Conservation (phyloP, 2,888 invertebrate species). For the Baronia brevicornis region DNA sequence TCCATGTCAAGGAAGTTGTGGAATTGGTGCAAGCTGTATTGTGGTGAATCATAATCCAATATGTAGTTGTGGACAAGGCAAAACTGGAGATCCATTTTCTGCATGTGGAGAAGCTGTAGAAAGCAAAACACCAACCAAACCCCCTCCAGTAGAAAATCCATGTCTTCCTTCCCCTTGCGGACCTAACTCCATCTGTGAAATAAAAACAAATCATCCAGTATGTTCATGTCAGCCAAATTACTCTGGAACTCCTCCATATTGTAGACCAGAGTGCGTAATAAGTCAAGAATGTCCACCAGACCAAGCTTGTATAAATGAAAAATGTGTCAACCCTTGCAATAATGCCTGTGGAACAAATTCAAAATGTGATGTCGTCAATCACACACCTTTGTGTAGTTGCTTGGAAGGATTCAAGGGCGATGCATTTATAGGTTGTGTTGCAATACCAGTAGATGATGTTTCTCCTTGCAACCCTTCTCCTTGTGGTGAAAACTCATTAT, state of each 20-base stretch:
- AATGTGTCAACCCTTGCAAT: slow-evolving; percentile 87
- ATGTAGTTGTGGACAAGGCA: slow-evolving; percentile 84
- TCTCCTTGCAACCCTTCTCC: slow-evolving; percentile 87
- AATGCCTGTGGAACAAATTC: slow-evolving; percentile 87
- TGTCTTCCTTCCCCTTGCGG: slow-evolving; percentile 84
- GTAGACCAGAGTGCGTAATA: slow-evolving; percentile 88
- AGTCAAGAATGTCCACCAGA: slow-evolving; percentile 87
- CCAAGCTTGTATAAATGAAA: slow-evolving; percentile 87
- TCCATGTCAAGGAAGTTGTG: slow-evolving; percentile 90
- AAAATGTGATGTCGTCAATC: slow-evolving; percentile 85
- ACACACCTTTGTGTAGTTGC: slow-evolving; percentile 88
- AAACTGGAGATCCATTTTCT: slow-evolving; percentile 88
- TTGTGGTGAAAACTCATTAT: slow-evolving; percentile 90
- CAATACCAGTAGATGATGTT: slow-evolving; percentile 54
- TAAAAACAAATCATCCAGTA: slow-evolving; percentile 84
- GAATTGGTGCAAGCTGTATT: slow-evolving; percentile 83
- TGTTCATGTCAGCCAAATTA: slow-evolving; percentile 88
- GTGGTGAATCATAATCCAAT: slow-evolving; percentile 91
- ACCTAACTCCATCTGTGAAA: slow-evolving; percentile 89
- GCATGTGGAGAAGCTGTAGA: slow-evolving; percentile 72
- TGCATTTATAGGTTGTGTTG: slow-evolving; percentile 87
- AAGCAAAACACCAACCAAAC: slow-evolving; percentile 43
- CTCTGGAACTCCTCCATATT: slow-evolving; percentile 87
- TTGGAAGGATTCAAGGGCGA: slow-evolving; percentile 86
- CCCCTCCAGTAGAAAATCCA: slow-evolving; percentile 69